These are phyloP conservation scores for Maconellicoccus hirsutus DNA, from an alignment of 1,140 invertebrate genomes.

Conservation along the genomic window DNA sequence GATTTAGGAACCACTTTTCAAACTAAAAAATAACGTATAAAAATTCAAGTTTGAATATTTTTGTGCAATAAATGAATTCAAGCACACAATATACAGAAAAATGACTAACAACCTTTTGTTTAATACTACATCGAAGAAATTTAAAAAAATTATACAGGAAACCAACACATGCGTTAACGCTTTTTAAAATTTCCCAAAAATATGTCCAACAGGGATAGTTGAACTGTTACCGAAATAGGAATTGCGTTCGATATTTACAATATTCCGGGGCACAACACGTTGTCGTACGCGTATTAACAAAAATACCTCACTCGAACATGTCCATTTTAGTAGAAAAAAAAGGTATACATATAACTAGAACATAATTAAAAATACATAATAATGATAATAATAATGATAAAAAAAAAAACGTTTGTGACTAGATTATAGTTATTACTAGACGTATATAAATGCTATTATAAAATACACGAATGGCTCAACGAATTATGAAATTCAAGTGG, in stretches of 20 bases:
- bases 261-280: background rate
- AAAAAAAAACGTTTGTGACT: constrained; percentile 2
- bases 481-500: background rate
- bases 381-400: background rate
- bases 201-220: too few relatives aligned
- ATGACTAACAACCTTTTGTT: background rate
- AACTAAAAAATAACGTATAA: background rate
- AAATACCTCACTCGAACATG: background rate
- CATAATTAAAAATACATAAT: background rate
- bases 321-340: background rate
- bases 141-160: background rate
- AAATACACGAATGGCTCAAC: background rate
- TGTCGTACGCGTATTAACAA: background rate
- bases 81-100: constrained; percentile 5
- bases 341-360: background rate
- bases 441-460: constrained; percentile 5
- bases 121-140: background rate
- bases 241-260: background rate
- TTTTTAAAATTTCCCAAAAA: too few relatives aligned
- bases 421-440: background rate
- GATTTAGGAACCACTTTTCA: constrained; percentile 1
- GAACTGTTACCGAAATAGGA: too few relatives aligned
- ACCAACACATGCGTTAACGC: background rate
- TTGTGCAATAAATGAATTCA: background rate
- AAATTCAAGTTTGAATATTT: background rate